phyloP scores from a whole-genome alignment of 1,140 invertebrate species.

The Neodiprion fabricii region DNA sequence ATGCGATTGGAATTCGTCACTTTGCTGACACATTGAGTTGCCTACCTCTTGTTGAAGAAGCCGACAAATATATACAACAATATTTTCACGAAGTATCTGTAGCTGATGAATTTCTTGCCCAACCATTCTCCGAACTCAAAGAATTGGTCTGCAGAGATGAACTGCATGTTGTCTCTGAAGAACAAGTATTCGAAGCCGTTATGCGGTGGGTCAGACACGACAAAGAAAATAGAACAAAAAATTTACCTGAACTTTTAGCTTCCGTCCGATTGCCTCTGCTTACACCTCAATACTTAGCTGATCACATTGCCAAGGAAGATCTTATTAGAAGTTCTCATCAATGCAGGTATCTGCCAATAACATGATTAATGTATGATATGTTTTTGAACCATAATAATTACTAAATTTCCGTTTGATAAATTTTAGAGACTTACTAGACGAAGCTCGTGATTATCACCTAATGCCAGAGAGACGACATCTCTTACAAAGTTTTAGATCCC shows the following conservation, averaged over 20 bases:
- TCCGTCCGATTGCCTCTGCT: slow-evolving; percentile 82
- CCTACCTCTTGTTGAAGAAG: slow-evolving; percentile 71
- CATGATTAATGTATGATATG: not conserved
- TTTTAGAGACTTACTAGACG: slow-evolving; percentile 79
- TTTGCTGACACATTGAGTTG: slow-evolving; percentile 88
- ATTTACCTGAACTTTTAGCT: slow-evolving; percentile 76
- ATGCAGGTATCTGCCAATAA: slow-evolving; percentile 65
- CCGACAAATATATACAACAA: slow-evolving; percentile 84
- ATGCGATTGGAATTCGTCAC: slow-evolving; percentile 82
- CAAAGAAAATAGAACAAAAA: slow-evolving; percentile 62
- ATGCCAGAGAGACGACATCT: slow-evolving; percentile 83
- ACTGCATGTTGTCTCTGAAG: slow-evolving; percentile 73
- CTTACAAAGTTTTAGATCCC: slow-evolving; percentile 77
- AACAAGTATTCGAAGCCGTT: slow-evolving; percentile 84
- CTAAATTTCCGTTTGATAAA: slow-evolving; percentile 14
- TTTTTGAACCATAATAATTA: not conserved
- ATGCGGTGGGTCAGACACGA: slow-evolving; percentile 84
- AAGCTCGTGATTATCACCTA: slow-evolving; percentile 84
- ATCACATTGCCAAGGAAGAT: slow-evolving; percentile 84
- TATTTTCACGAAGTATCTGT: slow-evolving; percentile 82
- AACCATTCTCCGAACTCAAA: slow-evolving; percentile 71
- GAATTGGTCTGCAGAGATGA: slow-evolving; percentile 82
- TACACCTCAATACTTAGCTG: slow-evolving; percentile 83
- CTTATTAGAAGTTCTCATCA: slow-evolving; percentile 77
- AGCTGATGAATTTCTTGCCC: slow-evolving; percentile 79